Evolutionary conservation across 2,888 invertebrate genomes (phyloP), one percentile per base, ranked within the genome.

Genomic region (Diaphora mendica): DNA sequence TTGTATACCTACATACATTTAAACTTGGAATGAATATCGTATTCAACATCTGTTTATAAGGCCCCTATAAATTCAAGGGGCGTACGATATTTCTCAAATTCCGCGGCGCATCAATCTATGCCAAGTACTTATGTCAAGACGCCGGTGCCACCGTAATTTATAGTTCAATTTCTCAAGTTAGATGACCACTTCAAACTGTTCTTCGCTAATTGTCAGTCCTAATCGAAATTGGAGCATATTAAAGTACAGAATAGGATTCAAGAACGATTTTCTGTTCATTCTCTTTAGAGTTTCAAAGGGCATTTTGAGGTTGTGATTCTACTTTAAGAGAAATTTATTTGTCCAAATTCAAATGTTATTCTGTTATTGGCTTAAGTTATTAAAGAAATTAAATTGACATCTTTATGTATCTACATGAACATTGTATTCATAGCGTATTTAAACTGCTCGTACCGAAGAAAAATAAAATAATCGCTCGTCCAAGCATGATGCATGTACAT

Each of bases 81-180:
- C 87, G 84, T 87, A 85, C 87, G 87, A 90, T 90, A 91, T 90
- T 91, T 91, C 90, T 87, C 87, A 82, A 85, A 90, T 88, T 89
- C 89, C 85, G 85, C 87, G 86, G 86, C 92, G 90, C 92, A 93
- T 93, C 93, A 93, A 92, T 93, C 92, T 84, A 88, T 85, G 91
- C 91, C 92, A 90, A 88, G 86, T 89, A 90, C 87, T 89, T 89
- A 90, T 91, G 91, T 91, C 91, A 88, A 88, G 90, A 89, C 87
- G 86, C 86, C 84, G 83, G 82, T 82, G 83, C 79, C 76, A 76
- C 64, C 66, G 84, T 85, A 91, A 93, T 92, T 91, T 92, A 92
- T 92, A 82, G 89, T 86, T 86, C 86, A 87, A 89, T 89, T 88
- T 84, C 89, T 87, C 88, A 85, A 86, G 81, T 83, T 87, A 82